Evolutionary conservation across 2,888 invertebrate genomes (phyloP).

Genomic region (Eupithecia abbreviata): DNA sequence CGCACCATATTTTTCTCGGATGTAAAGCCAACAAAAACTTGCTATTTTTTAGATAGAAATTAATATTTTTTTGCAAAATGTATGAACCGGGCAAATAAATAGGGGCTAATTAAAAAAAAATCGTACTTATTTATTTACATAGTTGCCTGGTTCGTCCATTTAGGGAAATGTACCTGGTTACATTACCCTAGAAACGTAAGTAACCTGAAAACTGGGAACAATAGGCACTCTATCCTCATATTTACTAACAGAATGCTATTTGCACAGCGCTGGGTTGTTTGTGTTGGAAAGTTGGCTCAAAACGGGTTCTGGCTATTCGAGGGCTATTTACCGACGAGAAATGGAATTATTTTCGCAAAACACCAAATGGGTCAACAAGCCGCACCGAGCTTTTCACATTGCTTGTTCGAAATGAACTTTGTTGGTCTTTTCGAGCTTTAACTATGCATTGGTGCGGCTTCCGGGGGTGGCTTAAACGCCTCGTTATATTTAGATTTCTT

Average conservation of each 20-base stretch:
- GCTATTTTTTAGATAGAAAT: background rate
- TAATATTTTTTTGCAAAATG: background rate
- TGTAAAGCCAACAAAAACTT: background rate
- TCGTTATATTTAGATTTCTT: background rate
- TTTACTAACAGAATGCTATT: constrained; percentile 12
- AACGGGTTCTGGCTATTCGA: constrained; percentile 22
- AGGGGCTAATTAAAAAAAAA: background rate
- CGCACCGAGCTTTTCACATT: background rate
- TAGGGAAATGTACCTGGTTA: background rate
- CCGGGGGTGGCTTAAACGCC: too few species aligned
- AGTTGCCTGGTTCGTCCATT: background rate
- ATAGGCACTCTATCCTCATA: background rate
- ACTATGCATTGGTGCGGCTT: background rate
- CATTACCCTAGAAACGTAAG: background rate
- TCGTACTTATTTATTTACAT: background rate
- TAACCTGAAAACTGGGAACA: background rate
- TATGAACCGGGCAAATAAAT: background rate
- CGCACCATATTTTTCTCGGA: background rate
- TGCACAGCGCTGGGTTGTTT: constrained; percentile 26
- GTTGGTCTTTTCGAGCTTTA: background rate
- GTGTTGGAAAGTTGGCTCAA: constrained; percentile 23
- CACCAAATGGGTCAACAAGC: constrained; percentile 16
- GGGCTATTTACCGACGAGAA: constrained; percentile 26
- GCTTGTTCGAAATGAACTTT: background rate
- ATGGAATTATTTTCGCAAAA: constrained; percentile 29